These are phyloP conservation scores for Tarsius wallacei DNA, from an alignment of 2,797 vertebrate species.

Conservation along the genomic window DNA sequence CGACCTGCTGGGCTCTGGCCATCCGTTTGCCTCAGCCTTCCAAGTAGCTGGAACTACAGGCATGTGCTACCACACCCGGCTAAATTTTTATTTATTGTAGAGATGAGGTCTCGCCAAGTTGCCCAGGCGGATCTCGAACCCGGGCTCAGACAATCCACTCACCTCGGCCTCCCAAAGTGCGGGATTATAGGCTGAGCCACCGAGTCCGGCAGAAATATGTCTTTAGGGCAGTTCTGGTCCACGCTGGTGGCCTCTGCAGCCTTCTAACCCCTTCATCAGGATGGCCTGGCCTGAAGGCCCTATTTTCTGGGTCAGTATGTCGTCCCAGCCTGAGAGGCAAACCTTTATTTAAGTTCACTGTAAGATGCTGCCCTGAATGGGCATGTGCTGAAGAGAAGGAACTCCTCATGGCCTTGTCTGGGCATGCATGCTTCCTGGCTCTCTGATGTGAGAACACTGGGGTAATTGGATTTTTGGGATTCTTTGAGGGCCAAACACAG, in stretches of 20 bases:
- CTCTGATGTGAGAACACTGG: background rate
- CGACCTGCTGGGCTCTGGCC: too few relatives aligned
- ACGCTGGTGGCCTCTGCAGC: background rate
- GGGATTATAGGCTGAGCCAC: too few relatives aligned
- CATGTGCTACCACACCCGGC: too few relatives aligned
- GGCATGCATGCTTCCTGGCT: background rate
- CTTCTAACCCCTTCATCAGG: background rate
- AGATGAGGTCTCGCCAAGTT: too few relatives aligned
- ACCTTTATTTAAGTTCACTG: background rate
- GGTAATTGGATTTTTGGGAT: background rate
- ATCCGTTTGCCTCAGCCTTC: too few relatives aligned
- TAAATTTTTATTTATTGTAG: too few relatives aligned
- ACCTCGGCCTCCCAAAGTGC: too few relatives aligned
- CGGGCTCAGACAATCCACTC: too few relatives aligned
- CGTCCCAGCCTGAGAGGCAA: background rate
- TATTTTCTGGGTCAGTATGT: background rate
- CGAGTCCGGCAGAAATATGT: background rate
- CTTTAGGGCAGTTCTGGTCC: background rate
- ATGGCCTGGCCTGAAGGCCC: background rate
- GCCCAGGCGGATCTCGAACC: too few relatives aligned
- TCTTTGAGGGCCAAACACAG: background rate
- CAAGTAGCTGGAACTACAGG: too few relatives aligned
- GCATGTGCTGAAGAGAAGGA: background rate
- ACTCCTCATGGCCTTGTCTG: background rate
- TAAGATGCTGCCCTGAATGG: background rate